Conservation (phyloP, 2,113 vertebrate genomes). For the Dunckerocampus dactyliophorus region DNA sequence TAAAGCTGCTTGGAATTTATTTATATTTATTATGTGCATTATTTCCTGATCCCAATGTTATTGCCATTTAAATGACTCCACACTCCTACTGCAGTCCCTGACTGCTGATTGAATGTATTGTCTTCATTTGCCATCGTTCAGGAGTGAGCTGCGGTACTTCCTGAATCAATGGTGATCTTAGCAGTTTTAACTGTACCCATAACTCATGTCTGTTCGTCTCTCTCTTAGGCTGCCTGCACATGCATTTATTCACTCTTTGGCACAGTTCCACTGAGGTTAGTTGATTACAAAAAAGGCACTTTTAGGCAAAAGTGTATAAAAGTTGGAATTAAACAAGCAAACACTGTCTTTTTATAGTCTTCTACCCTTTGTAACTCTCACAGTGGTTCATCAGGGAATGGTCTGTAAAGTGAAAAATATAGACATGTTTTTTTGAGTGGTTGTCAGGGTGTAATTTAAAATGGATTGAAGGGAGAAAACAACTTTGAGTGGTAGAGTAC, state of each 20-base stretch:
- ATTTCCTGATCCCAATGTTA: background rate
- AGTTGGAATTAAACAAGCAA: background rate
- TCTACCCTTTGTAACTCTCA: too few relatives aligned
- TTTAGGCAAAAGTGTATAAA: background rate
- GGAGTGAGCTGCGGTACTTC: constrained; percentile 20
- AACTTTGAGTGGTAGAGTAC: background rate
- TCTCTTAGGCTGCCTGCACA: constrained; percentile 34
- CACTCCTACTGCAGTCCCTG: constrained; percentile 12
- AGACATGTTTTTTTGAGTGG: background rate
- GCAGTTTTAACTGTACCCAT: constrained; percentile 34
- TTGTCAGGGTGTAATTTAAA: background rate
- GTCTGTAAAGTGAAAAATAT: background rate
- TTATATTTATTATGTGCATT: background rate
- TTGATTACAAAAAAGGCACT: constrained; percentile 8
- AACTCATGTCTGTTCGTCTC: constrained; percentile 28
- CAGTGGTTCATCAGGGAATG: too few relatives aligned
- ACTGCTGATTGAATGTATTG: constrained; percentile 33
- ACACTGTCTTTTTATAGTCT: background rate
- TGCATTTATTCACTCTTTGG: constrained; percentile 26
- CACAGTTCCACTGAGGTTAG: background rate
- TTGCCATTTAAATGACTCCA: background rate
- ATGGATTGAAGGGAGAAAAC: background rate
- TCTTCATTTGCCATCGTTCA: constrained; percentile 36
- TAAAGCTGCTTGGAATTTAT: background rate
- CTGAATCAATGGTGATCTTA: constrained; percentile 56